Conservation (phyloP, 2,113 vertebrate species). For the Centrocercus urophasianus region DNA sequence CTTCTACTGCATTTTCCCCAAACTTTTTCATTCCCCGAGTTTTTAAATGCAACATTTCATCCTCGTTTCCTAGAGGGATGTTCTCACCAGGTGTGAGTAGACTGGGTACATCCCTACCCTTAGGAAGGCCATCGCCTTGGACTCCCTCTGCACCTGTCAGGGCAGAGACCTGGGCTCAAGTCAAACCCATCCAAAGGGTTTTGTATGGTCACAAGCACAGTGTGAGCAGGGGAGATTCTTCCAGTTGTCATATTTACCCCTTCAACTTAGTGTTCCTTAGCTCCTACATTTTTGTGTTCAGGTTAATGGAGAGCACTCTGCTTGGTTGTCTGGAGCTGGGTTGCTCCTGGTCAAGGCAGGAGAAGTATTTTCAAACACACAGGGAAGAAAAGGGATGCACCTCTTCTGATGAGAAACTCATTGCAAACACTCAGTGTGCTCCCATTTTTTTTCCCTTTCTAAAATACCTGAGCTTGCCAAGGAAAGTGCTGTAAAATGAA, state of each 20-base stretch:
- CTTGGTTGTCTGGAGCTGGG: background rate
- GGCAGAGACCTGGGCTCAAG: background rate
- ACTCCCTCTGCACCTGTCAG: background rate
- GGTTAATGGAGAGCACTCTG: background rate
- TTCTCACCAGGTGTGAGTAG: background rate
- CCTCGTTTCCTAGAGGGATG: background rate
- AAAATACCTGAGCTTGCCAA: background rate
- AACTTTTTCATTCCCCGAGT: background rate
- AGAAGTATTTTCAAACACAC: background rate
- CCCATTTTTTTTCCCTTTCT: background rate
- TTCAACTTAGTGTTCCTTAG: background rate
- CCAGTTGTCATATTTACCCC: background rate
- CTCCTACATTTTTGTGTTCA: background rate
- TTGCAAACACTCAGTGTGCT: background rate
- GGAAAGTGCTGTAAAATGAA: background rate
- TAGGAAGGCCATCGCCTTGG: accelerated
- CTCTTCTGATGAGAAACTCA: background rate
- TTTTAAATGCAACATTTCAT: background rate
- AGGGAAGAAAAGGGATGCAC: background rate
- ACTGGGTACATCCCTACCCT: accelerated
- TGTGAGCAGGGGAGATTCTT: background rate
- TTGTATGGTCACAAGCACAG: background rate
- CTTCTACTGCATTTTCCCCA: background rate
- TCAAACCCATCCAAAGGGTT: background rate
- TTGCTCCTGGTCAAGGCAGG: background rate